phyloP scores from a whole-genome alignment of 2,888 invertebrate genomes.

The Germaria angustata region DNA sequence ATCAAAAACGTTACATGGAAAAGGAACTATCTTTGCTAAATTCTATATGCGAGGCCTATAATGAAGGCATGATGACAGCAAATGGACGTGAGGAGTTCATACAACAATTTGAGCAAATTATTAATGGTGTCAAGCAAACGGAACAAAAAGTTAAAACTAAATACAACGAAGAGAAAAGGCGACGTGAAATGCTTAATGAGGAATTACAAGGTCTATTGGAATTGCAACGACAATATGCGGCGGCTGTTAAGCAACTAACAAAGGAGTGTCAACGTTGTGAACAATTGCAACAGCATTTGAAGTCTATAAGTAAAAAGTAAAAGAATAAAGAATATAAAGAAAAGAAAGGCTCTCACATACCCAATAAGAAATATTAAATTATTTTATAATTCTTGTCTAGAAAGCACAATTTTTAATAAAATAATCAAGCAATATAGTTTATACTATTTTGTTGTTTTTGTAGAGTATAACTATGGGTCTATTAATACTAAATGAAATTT shows the following conservation, averaged over 20 bases:
- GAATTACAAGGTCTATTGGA: slow-evolving; percentile 83
- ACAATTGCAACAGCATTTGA: slow-evolving; percentile 78
- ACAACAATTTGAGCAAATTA: slow-evolving; percentile 93
- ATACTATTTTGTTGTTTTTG: background rate
- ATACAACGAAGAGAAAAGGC: slow-evolving; percentile 84
- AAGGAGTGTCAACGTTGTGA: slow-evolving; percentile 88
- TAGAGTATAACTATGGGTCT: background rate
- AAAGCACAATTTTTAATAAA: slow-evolving; percentile 43
- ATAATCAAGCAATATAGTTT: slow-evolving; percentile 36
- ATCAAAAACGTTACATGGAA: slow-evolving; percentile 94
- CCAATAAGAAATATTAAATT: background rate
- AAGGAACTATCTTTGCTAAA: slow-evolving; percentile 94
- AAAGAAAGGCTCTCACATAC: background rate
- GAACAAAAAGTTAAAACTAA: slow-evolving; percentile 87
- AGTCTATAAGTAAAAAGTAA: slow-evolving; percentile 75
- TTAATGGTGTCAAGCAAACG: slow-evolving; percentile 93
- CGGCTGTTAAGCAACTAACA: slow-evolving; percentile 88
- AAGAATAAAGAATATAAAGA: background rate
- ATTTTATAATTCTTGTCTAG: background rate
- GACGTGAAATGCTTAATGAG: slow-evolving; percentile 84
- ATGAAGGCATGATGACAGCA: slow-evolving; percentile 90
- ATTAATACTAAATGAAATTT: slow-evolving; percentile 23
- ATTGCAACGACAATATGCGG: slow-evolving; percentile 88
- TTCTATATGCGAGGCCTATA: slow-evolving; percentile 93
- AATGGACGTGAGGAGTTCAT: slow-evolving; percentile 93